Conservation (phyloP, 2,888 invertebrate genomes). For the Lamellibrachia columna region DNA sequence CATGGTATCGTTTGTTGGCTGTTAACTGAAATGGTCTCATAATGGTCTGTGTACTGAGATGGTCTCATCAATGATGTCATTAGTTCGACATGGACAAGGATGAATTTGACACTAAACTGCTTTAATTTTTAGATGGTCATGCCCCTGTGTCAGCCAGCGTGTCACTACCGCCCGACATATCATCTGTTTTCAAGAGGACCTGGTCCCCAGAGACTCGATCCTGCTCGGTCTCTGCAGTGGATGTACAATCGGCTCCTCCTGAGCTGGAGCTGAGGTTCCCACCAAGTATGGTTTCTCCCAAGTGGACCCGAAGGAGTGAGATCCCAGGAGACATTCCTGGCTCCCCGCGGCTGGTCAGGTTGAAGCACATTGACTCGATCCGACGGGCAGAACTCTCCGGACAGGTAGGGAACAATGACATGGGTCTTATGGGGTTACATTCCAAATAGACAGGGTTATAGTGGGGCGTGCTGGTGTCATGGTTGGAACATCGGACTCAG, state of each 20-base stretch:
- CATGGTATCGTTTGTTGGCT: neutral
- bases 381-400: neutral
- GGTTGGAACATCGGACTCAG: too few species aligned
- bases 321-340: neutral
- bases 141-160: neutral
- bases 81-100: too few species aligned
- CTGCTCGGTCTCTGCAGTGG: neutral
- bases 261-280: neutral
- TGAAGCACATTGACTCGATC: neutral
- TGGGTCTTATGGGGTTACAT: neutral
- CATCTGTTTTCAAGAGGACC: neutral
- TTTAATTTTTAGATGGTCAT: neutral
- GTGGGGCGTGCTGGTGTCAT: too few species aligned
- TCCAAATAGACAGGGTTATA: too few species aligned
- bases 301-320: neutral
- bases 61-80: too few species aligned
- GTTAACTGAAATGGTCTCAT: neutral
- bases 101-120: too few species aligned
- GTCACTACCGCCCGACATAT: neutral
- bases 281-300: neutral
- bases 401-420: neutral
- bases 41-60: neutral
- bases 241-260: neutral
- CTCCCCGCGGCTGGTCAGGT: neutral
- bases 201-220: constrained; percentile 8